A percentile compares a stretch with the other conserved stretches of the same genome.
Conservation (phyloP, 2,113 vertebrate genomes). For the Caretta caretta region DNA sequence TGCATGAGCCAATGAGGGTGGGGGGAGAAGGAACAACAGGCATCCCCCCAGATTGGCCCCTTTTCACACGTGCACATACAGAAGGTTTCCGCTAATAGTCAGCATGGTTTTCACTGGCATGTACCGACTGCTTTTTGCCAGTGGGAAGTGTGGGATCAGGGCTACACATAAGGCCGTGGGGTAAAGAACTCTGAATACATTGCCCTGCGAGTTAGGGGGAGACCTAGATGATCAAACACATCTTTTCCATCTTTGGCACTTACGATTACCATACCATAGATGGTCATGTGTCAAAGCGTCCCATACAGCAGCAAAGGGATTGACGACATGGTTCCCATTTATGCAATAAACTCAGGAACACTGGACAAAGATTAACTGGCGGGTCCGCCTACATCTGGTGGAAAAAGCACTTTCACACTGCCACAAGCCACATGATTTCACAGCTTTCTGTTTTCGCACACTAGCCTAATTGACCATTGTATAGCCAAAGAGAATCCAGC, state of each 20-base stretch:
- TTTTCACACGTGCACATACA: not conserved
- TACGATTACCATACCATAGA: not conserved
- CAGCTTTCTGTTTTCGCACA: fast-evolving
- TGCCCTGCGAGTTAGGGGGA: not conserved
- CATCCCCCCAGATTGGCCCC: not conserved
- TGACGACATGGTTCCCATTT: not conserved
- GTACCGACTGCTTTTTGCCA: not conserved
- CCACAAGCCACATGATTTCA: fast-evolving
- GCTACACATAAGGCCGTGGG: not conserved
- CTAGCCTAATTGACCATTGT: not conserved
- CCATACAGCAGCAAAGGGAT: not conserved
- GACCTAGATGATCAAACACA: not conserved
- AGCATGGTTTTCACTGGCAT: not conserved
- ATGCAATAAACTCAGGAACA: not conserved
- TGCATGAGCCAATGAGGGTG: not conserved
- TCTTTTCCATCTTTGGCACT: not conserved
- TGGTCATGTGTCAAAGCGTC: not conserved
- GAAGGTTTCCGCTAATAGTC: not conserved
- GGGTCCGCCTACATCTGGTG: not conserved
- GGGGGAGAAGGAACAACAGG: not conserved
- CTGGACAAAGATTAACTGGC: not conserved
- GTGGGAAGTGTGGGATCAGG: not conserved
- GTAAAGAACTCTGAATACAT: not conserved
- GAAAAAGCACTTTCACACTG: not conserved
- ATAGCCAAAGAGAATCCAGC: constrained; percentile 5